A percentile compares a stretch with the other conserved stretches of the same genome.
Conservation (phyloP, 2,888 invertebrate genomes). For the Trichogramma dendrolimi region DNA sequence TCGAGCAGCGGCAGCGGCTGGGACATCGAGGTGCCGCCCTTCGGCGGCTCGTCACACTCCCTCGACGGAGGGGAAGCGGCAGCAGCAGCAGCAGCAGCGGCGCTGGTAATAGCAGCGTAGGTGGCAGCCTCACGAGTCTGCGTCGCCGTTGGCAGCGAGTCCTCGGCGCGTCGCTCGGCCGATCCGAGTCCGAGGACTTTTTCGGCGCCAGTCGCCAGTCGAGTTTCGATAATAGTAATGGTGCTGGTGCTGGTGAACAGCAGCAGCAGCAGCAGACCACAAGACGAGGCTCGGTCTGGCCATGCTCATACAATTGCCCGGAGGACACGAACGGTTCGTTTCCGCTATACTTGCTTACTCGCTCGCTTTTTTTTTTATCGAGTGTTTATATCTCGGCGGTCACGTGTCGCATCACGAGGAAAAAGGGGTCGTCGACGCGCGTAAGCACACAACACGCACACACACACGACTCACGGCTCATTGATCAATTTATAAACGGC, state of each 20-base stretch:
- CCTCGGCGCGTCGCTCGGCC: constrained; percentile 57
- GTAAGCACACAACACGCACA: no score
- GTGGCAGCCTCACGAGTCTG: constrained; percentile 57
- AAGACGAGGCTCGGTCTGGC: constrained; percentile 65
- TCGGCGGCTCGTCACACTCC: constrained; percentile 39
- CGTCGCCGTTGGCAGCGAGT: constrained; percentile 57
- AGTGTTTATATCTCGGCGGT: no score
- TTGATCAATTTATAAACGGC: no score
- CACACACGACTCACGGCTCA: no score
- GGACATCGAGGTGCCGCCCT: constrained; percentile 43
- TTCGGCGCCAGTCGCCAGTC: constrained; percentile 40
- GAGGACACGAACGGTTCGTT: constrained; percentile 56
- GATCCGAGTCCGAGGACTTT: constrained; percentile 48
- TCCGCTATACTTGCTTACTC: neutral
- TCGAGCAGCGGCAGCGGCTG: constrained; percentile 47
- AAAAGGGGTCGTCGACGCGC: no score
- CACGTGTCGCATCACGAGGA: no score
- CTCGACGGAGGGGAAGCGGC: constrained; percentile 40
- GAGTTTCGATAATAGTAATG: constrained; percentile 11
- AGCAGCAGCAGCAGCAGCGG: no score
- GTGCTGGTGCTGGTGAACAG: constrained; percentile 17
- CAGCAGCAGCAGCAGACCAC: constrained; percentile 43
- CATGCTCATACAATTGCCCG: constrained; percentile 60
- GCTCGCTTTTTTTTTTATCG: no score
- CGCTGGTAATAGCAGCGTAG: no score